Conservation (phyloP, 2,113 vertebrate genomes). For the Phyllostomus discolor region DNA sequence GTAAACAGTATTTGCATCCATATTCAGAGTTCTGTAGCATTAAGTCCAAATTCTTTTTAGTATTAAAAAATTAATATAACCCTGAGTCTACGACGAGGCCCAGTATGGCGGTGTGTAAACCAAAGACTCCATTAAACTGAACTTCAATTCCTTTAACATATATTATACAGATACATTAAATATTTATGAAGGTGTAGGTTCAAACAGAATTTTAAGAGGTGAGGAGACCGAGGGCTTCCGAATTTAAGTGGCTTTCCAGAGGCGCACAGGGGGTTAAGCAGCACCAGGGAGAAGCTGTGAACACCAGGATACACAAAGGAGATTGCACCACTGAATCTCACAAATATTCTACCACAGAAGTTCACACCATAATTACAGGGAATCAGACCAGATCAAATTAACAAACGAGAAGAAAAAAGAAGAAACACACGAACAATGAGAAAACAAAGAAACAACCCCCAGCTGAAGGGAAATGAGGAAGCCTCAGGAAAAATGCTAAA, state of each 20-base stretch:
- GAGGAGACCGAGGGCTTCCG: slow-evolving; percentile 40
- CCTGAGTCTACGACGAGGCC: no score
- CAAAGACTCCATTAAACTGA: slow-evolving; percentile 79
- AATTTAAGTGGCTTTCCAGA: background rate
- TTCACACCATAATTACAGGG: no score
- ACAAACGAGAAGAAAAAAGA: no score
- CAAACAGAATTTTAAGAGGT: slow-evolving; percentile 83
- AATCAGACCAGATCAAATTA: no score
- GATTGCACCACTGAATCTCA: no score
- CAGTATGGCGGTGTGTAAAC: slow-evolving; percentile 68
- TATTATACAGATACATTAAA: slow-evolving; percentile 65
- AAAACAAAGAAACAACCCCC: no score
- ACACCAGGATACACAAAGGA: no score
- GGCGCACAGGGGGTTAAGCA: background rate
- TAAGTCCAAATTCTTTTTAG: background rate
- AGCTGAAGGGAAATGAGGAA: no score
- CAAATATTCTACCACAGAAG: no score
- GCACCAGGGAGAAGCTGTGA: no score
- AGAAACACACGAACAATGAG: no score
- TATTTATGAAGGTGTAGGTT: slow-evolving; percentile 84
- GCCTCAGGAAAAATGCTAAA: no score
- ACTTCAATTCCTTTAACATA: slow-evolving; percentile 77
- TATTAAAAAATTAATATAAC: background rate
- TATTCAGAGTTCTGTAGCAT: background rate
- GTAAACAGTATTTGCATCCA: background rate